Percentiles rank a stretch among this genome's conserved stretches.
Conservation (phyloP, 2,888 invertebrate genomes). For the Hyppa rectilinea region DNA sequence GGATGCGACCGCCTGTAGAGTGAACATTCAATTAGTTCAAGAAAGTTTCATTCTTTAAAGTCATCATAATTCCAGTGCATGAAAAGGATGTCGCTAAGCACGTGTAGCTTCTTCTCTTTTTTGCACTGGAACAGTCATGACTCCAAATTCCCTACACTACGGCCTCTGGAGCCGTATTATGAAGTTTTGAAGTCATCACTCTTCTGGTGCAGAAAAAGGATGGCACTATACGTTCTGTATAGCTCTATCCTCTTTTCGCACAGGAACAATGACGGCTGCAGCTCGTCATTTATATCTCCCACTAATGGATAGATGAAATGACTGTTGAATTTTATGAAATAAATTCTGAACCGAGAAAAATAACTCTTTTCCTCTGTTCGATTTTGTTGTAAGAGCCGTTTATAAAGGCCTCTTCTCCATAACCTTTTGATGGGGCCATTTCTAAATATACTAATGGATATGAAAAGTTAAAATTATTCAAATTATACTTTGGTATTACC, state of each 20-base stretch:
- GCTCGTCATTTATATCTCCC: not conserved
- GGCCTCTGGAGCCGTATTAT: not conserved
- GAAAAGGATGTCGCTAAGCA: not conserved
- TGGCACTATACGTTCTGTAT: not conserved
- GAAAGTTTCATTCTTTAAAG: not conserved
- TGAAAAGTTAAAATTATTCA: too few species aligned
- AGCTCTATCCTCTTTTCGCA: not conserved
- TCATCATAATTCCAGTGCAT: not conserved
- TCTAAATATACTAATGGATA: not conserved
- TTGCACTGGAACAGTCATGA: not conserved
- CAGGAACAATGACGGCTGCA: not conserved
- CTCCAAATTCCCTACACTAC: not conserved
- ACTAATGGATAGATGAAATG: not conserved
- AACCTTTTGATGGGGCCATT: too few species aligned
- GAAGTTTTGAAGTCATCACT: not conserved
- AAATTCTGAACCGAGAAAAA: not conserved
- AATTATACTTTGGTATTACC: not conserved
- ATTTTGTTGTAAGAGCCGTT: too few species aligned
- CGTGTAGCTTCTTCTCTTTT: not conserved
- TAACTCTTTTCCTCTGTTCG: too few species aligned
- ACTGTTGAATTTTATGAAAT: not conserved
- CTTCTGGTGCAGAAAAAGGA: not conserved
- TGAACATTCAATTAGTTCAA: not conserved
- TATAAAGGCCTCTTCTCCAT: too few species aligned
- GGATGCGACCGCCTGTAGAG: constrained; percentile 92